Percentiles rank a stretch among this genome's conserved stretches.
Evolutionary conservation across 2,113 vertebrate genomes (phyloP).

Genomic region (Microcebus lehilahytsara): DNA sequence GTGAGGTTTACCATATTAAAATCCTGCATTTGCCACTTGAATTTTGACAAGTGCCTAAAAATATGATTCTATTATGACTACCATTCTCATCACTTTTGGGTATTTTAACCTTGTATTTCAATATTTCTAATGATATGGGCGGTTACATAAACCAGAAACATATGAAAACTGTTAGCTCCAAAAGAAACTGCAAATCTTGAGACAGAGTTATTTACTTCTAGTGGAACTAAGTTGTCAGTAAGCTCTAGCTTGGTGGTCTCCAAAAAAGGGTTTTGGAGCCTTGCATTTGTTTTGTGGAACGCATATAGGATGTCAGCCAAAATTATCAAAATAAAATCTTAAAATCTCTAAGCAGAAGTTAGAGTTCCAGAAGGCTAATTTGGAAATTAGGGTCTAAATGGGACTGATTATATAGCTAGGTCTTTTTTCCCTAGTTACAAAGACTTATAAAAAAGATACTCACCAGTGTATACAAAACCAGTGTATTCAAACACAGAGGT

Average conservation of each 20-base stretch:
- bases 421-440: constrained; percentile 46
- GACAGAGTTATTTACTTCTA: constrained; percentile 61
- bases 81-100: constrained; percentile 59
- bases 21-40: constrained; percentile 46
- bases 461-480: not conserved
- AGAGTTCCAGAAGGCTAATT: constrained; percentile 59
- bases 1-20: constrained; percentile 55
- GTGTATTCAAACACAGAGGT: not conserved
- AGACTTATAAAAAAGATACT: not conserved
- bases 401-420: not conserved
- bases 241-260: constrained; percentile 33
- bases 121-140: constrained; percentile 59
- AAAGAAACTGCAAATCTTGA: constrained; percentile 70
- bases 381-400: constrained; percentile 57
- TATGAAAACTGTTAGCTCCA: constrained; percentile 47
- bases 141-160: constrained; percentile 71
- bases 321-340: constrained; percentile 47
- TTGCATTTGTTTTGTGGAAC: constrained; percentile 25
- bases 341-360: constrained; percentile 52
- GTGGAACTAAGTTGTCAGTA: constrained; percentile 39
- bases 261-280: constrained; percentile 36
- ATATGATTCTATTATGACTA: constrained; percentile 53
- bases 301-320: constrained; percentile 41
- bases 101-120: constrained; percentile 66
- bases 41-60: constrained; percentile 74